Conservation (phyloP, 2,113 vertebrate genomes). For the Haplochromis vanheusdeni region DNA sequence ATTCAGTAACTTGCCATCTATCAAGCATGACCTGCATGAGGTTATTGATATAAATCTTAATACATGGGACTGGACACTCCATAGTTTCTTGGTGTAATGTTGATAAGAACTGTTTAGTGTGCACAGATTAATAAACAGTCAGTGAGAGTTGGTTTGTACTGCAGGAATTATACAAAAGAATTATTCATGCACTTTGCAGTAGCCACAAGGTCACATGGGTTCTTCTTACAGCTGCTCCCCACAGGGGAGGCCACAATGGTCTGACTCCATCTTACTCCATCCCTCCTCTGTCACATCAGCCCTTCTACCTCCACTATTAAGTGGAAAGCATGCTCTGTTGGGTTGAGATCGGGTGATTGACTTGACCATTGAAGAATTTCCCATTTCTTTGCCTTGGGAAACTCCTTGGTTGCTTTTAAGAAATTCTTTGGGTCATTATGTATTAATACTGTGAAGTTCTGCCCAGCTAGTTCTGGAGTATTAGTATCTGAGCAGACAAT, state of each 20-base stretch:
- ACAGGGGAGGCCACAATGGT: background rate
- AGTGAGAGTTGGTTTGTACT: background rate
- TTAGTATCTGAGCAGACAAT: background rate
- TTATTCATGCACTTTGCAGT: background rate
- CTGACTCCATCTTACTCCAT: background rate
- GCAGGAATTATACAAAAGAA: background rate
- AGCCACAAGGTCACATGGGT: background rate
- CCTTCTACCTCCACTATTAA: background rate
- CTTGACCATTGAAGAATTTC: background rate
- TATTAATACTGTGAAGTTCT: background rate
- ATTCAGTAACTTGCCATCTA: background rate
- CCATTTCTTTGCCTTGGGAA: background rate
- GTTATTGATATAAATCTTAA: background rate
- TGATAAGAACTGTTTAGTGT: background rate
- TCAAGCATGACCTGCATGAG: background rate
- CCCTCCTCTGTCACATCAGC: background rate
- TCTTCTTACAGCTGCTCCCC: background rate
- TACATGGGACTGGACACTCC: background rate
- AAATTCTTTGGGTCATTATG: background rate
- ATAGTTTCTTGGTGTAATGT: background rate
- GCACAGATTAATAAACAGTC: background rate
- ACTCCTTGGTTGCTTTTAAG: background rate
- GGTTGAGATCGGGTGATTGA: rapidly evolving
- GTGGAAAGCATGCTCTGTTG: background rate
- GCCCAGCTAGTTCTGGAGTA: background rate